Evolutionary conservation across 2,797 vertebrate genomes (phyloP).

Genomic region (Phaenicophaeus curvirostris): DNA sequence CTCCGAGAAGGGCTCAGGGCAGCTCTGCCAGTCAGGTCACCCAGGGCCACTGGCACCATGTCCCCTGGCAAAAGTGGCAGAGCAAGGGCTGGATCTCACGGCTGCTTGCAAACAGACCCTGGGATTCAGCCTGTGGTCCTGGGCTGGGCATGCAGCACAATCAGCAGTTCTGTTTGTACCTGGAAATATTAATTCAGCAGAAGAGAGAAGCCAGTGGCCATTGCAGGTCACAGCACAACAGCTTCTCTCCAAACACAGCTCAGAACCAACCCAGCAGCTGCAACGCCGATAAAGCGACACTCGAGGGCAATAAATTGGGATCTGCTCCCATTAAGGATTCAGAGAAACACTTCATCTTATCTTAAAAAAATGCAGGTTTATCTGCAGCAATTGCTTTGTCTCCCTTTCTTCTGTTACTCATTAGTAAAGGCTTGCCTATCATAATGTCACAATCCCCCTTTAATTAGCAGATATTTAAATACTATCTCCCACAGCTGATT

Average conservation of each 20-base stretch:
- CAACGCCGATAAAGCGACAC: neutral
- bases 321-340: constrained; percentile 40
- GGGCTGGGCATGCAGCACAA: neutral
- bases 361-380: constrained; percentile 6
- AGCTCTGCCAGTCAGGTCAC: too few species aligned
- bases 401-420: neutral
- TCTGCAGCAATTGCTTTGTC: constrained; percentile 24
- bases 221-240: neutral
- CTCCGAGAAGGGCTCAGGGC: neutral
- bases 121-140: neutral
- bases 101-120: neutral
- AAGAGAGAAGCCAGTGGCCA: fast-evolving
- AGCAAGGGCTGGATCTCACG: neutral
- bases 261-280: neutral
- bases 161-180: fast-evolving
- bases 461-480: constrained; percentile 51
- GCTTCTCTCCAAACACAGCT: neutral
- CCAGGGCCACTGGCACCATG: too few species aligned
- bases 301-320: neutral
- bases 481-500: neutral
- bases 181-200: neutral
- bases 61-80: neutral
- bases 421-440: neutral
- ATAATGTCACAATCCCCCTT: neutral
- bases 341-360: constrained; percentile 32